Conservation (phyloP, 92 coral and sea anemone species). For the Zoanthus sociatus region DNA sequence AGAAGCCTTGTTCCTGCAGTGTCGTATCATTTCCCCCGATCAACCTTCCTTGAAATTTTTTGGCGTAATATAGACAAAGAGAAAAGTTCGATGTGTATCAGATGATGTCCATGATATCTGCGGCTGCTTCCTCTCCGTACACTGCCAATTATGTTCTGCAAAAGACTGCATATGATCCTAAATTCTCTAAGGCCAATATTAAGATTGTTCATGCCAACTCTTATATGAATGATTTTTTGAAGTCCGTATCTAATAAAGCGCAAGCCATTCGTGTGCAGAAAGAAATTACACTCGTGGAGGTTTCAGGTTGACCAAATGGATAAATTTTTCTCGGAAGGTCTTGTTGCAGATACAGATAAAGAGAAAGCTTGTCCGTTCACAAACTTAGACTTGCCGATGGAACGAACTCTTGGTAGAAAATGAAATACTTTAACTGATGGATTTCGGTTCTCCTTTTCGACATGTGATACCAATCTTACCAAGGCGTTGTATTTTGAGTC, state of each 20-base stretch:
- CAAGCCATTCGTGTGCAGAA: conserved; percentile 14
- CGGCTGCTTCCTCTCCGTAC: not conserved
- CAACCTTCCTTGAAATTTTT: not conserved
- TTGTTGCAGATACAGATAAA: conserved; percentile 34
- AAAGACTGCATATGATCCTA: not conserved
- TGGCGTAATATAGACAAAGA: not conserved
- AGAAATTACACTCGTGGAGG: conserved; percentile 22
- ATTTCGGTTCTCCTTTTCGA: too few relatives aligned
- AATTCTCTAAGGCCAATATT: not conserved
- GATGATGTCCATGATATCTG: not conserved
- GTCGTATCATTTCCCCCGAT: not conserved
- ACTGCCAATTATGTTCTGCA: conserved; percentile 9
- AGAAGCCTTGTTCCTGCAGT: too few relatives aligned
- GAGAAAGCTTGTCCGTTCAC: conserved; percentile 51
- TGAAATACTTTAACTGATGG: conserved; percentile 73
- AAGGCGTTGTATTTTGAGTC: conserved; percentile 55
- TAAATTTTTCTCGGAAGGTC: conserved; percentile 58
- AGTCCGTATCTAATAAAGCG: conserved; percentile 49
- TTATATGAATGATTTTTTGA: conserved; percentile 67
- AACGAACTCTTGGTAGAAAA: conserved; percentile 9
- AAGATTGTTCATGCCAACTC: conserved; percentile 51
- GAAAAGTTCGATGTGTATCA: not conserved
- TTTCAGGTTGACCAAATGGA: conserved; percentile 58
- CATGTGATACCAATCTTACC: not conserved
- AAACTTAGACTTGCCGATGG: conserved; percentile 39